Evolutionary conservation across 1,140 invertebrate genomes (phyloP).

Genomic region (Camponotus vicinus): DNA sequence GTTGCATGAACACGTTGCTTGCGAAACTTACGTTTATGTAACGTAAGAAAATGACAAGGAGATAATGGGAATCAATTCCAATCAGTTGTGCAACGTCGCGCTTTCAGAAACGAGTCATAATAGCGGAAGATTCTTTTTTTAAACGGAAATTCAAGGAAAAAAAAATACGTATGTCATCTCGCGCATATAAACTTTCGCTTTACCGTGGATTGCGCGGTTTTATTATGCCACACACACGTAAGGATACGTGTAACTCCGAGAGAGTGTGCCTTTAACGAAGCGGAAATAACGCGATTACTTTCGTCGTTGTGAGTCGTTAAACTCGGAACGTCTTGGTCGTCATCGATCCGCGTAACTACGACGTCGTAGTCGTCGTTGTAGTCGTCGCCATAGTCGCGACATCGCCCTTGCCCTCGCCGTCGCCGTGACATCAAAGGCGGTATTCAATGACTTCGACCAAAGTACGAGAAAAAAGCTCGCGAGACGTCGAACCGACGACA

Average conservation of each 20-base stretch:
- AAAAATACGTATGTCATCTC: background rate
- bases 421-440: conserved; percentile 39
- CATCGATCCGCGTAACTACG: conserved; percentile 49
- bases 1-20: conserved; percentile 23
- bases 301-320: conserved; percentile 46
- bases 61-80: conserved; percentile 22
- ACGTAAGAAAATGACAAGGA: conserved; percentile 28
- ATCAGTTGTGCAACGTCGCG: conserved; percentile 16
- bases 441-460: conserved; percentile 42
- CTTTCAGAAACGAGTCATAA: background rate
- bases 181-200: conserved; percentile 34
- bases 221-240: conserved; percentile 8
- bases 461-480: background rate
- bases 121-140: background rate
- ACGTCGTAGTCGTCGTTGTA: background rate
- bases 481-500: background rate
- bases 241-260: conserved; percentile 16
- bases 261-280: conserved; percentile 15
- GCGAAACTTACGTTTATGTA: conserved; percentile 24
- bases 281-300: conserved; percentile 48
- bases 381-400: background rate
- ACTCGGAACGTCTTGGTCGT: conserved; percentile 42
- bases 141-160: conserved; percentile 4
- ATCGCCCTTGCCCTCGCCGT: background rate
- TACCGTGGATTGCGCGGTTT: conserved; percentile 22